Evolutionary conservation across 2,797 vertebrate species (phyloP), one percentile per base, ranked within the genome.

Genomic region (Cyprinella venusta): DNA sequence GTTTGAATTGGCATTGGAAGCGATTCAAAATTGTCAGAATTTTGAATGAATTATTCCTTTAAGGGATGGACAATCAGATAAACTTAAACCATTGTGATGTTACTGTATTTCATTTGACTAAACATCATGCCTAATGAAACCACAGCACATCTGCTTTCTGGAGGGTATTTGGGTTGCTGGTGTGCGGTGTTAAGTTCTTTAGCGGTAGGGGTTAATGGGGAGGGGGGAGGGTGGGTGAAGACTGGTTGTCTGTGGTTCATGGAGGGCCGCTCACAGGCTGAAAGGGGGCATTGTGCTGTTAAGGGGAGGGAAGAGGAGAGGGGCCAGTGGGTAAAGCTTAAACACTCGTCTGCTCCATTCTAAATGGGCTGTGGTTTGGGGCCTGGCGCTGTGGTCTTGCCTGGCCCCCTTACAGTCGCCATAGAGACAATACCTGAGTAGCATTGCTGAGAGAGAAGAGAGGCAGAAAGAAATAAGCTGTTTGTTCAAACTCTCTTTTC

Each of bases 171-270:
- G 68, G 52, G 38, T 81, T 70, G 82, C 82, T 91, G 91, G 76
- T 70, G 91, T 89, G 89, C 92, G 91, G 92, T 83, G 91, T 91
- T 94, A 95, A 95, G 94, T 94, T 94, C 91, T 95, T 94, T 93
- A 94, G 93, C 91, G 90, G 91, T 92, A 89, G 85, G 93, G 93
- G 94, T 94, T 95, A 94, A 95, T 94, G 54, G 74, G 65, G 63
- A 50, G 82, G 48, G 83, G 48, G 83, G 82, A 61, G 48, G 63
- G 61, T 80, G 84, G 71, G 24, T 68, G 74, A 93, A 92, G 94
- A 88, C 91, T 88, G 91, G 90, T 92, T 93, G 92, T 93, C 93
- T 94, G 91, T 91, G 91, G 91, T 92, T 94, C 91, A 92, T 93
- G 91, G 91, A 93, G 93, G 94, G 91, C 91, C 91, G 93, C 82